phyloP scores from a whole-genome alignment of 2,797 vertebrate genomes.

The Onychomys leucogaster region DNA sequence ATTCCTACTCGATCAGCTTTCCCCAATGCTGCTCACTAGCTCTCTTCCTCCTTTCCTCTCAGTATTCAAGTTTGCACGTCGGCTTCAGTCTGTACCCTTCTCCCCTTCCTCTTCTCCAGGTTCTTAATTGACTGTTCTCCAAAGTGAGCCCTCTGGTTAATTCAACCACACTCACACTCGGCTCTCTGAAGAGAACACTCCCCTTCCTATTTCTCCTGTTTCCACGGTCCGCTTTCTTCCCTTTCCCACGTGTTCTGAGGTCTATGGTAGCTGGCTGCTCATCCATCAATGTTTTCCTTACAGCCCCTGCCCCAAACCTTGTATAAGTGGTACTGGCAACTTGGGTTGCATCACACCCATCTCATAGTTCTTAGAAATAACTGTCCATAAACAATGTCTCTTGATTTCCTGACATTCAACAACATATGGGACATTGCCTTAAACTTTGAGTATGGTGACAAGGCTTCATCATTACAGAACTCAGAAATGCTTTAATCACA shows the following conservation, averaged over 20 bases:
- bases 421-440: not conserved
- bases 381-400: not conserved
- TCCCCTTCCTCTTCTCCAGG: not conserved
- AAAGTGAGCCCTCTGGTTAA: not conserved
- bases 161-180: not conserved
- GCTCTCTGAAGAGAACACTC: not conserved
- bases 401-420: not conserved
- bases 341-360: not conserved
- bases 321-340: not conserved
- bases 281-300: not conserved
- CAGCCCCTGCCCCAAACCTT: not conserved
- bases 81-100: not conserved
- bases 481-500: conserved; percentile 32
- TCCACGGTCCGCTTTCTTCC: not conserved
- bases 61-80: not conserved
- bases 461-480: not conserved
- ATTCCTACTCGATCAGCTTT: not conserved
- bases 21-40: not conserved
- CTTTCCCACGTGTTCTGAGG: not conserved
- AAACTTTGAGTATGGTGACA: conserved; percentile 8
- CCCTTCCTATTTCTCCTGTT: not conserved
- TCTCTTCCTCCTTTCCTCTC: not conserved
- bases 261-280: not conserved
- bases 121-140: not conserved
- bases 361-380: not conserved